These are phyloP conservation scores for Dichetophora obliterata DNA, from an alignment of 2,888 invertebrate species.

Conservation along the genomic window DNA sequence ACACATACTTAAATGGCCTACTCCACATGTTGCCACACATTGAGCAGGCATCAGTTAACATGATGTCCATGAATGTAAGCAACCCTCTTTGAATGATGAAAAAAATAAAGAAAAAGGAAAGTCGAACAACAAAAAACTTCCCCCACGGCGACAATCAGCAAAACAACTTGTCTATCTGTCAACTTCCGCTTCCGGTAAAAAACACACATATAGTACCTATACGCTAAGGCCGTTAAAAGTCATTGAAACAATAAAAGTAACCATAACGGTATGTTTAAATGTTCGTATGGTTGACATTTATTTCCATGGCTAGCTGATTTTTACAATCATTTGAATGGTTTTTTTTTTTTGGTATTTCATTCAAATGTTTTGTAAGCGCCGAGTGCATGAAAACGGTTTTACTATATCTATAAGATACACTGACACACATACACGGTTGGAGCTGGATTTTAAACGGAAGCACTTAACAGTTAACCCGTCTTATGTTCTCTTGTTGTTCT, in stretches of 20 bases:
- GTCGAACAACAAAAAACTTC: background rate
- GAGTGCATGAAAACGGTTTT: too few species aligned
- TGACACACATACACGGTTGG: background rate
- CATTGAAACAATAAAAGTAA: slow-evolving; percentile 40
- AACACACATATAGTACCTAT: background rate
- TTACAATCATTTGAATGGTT: slow-evolving; percentile 38
- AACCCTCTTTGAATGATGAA: slow-evolving; percentile 5
- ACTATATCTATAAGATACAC: too few species aligned
- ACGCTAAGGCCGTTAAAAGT: slow-evolving; percentile 18
- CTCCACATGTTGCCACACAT: slow-evolving; percentile 23
- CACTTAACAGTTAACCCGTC: slow-evolving; percentile 40
- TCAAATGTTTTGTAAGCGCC: background rate
- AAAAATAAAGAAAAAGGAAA: background rate
- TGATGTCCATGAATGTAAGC: background rate
- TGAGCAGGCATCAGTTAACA: background rate
- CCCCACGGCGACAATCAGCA: slow-evolving; percentile 30
- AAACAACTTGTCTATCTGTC: slow-evolving; percentile 21
- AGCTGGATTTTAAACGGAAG: slow-evolving; percentile 14
- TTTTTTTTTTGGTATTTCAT: slow-evolving; percentile 18
- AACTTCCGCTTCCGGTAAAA: slow-evolving; percentile 21
- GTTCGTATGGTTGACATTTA: slow-evolving; percentile 39
- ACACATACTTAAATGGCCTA: background rate
- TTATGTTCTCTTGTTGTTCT: slow-evolving; percentile 2
- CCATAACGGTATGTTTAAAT: slow-evolving; percentile 41
- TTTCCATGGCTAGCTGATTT: slow-evolving; percentile 39